Base-by-base conservation (phyloP, 2,888 invertebrate genomes). In the Pimpla rufipes region DNA sequence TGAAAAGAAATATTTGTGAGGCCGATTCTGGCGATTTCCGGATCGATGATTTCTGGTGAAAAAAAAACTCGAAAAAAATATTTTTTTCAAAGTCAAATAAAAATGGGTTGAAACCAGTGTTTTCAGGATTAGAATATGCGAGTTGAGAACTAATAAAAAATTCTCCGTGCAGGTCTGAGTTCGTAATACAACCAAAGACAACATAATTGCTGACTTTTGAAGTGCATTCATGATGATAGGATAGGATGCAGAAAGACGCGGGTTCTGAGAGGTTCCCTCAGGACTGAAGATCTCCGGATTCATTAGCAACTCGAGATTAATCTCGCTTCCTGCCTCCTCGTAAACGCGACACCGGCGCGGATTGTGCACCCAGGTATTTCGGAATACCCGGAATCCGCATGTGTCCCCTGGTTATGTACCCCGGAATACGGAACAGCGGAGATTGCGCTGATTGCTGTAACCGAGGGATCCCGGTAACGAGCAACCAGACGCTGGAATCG, bases 271-370 rank as follows among this genome's bases (percentile, higher is more conserved):
- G 40, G 52, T 23, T 52, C 40, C 64, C 45, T 35, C 52, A 66
- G 8, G 35, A 13, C 29, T 29, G 13, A n/a, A 45, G 11, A 79
- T 50, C 67, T 59, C 40, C 57, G 42, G 74, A 74, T 79, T 79
- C 79, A 68, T 79, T 79, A 79, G 35, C 59, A 16, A 18, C 37
- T 52, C 29, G 50, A 79, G 67, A 79, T 74, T 79, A 79, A 59
- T 68, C 74, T 67, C 47, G 57, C 59, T 35, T 74, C 29, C 59
- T 40, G 67, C 23, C 23, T 79, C 50, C 50, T 59, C 57, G 59
- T n/a, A 59, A 67, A 59, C 16, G 11, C 55, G 64, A 23, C 18
- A 45, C 35, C n/a, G 23, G n/a, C n/a, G 18, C 18, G n/a, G 50
- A 74, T 47, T 66, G 10, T 47, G 47, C 55, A 42, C 13, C 55